Evolutionary conservation across 2,113 vertebrate species (phyloP).

Genomic region (Corvus hawaiiensis): DNA sequence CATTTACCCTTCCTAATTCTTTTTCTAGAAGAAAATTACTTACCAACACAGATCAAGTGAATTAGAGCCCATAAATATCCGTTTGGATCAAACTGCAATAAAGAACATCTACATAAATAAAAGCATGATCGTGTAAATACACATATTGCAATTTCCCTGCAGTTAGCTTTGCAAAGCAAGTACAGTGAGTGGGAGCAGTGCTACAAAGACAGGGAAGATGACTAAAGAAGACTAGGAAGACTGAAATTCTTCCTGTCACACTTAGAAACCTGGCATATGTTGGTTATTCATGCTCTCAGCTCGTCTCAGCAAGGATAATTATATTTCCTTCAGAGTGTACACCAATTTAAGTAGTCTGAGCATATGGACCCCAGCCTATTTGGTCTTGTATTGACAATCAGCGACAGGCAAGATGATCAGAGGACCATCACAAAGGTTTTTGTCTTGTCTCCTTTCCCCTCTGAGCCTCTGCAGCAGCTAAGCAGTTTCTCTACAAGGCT

Average conservation of each 20-base stretch:
- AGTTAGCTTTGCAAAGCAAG: background rate
- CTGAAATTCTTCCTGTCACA: background rate
- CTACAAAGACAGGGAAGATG: background rate
- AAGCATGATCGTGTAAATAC: background rate
- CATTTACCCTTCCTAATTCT: background rate
- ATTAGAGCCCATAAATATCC: slow-evolving; percentile 87
- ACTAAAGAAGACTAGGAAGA: background rate
- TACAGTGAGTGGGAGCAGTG: background rate
- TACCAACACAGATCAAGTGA: slow-evolving; percentile 87
- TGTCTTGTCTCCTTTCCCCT: background rate
- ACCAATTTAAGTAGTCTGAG: background rate
- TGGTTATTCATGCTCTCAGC: background rate
- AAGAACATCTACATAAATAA: slow-evolving; percentile 14
- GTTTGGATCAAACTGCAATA: slow-evolving; percentile 82
- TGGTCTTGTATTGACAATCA: background rate
- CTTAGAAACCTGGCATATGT: background rate
- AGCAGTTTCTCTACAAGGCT: background rate
- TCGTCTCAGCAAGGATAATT: background rate
- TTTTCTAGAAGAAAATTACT: slow-evolving; percentile 55
- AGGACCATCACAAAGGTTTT: background rate
- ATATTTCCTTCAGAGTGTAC: background rate
- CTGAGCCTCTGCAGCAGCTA: background rate
- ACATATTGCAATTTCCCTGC: background rate
- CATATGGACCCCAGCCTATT: background rate
- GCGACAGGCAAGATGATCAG: background rate